Evolutionary conservation across 1,140 invertebrate genomes (phyloP).

Genomic region (Thalassaphorura encarpata): DNA sequence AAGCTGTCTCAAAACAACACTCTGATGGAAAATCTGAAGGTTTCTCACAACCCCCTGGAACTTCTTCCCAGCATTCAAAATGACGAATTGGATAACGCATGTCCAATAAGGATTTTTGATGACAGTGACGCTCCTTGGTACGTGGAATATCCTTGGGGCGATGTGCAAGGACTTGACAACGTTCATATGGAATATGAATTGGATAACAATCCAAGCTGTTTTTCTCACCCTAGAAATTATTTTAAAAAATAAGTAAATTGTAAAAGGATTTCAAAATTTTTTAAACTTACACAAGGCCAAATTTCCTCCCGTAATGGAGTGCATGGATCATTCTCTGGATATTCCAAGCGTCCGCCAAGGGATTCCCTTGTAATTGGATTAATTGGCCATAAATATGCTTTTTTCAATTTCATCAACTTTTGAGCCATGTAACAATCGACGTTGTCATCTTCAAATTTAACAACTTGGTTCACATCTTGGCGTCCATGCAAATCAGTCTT

Average conservation of each 20-base stretch:
- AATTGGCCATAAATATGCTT: conserved; percentile 25
- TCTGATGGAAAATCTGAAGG: conserved; percentile 12
- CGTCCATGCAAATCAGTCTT: conserved; percentile 27
- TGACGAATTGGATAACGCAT: conserved; percentile 20
- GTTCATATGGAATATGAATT: conserved; percentile 21
- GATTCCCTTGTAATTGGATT: conserved; percentile 24
- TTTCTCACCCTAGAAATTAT: conserved; percentile 20
- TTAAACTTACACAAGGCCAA: conserved; percentile 23
- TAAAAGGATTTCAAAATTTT: not conserved
- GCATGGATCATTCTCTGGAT: conserved; percentile 12
- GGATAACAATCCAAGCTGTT: conserved; percentile 9
- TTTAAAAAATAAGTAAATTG: not conserved
- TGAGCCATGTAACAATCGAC: not conserved
- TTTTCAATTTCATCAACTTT: conserved; percentile 21
- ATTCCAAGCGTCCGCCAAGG: conserved; percentile 18
- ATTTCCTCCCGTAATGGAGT: conserved; percentile 9
- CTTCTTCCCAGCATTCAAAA: conserved; percentile 30
- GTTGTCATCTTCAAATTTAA: conserved; percentile 19
- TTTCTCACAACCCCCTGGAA: conserved; percentile 15
- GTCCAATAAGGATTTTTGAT: conserved; percentile 20
- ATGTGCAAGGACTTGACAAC: conserved; percentile 22
- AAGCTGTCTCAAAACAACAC: conserved; percentile 4
- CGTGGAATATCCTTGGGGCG: not conserved
- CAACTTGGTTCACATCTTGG: conserved; percentile 8
- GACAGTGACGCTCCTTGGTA: conserved; percentile 3